phyloP scores from a whole-genome alignment of 2,888 invertebrate species.

The Miltochrista miniata region DNA sequence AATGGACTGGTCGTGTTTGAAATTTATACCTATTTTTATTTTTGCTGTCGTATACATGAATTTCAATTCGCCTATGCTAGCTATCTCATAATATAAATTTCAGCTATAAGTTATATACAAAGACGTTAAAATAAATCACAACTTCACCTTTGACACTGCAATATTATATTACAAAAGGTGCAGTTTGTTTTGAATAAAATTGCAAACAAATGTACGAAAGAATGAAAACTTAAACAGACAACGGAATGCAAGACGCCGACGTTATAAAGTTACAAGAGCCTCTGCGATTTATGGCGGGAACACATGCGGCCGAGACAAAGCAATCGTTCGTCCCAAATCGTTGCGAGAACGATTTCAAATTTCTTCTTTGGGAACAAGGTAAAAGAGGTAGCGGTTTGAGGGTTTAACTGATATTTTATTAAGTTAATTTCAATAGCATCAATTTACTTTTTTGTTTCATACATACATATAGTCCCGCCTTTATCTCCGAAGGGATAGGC shows the following conservation, averaged over 20 bases:
- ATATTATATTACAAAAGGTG: neutral
- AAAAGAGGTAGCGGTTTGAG: slow-evolving; percentile 13
- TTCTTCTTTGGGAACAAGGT: slow-evolving; percentile 29
- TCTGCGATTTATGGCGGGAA: slow-evolving; percentile 40
- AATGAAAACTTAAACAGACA: slow-evolving; percentile 18
- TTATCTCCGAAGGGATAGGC: no score
- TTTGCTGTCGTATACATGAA: no score
- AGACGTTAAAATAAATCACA: neutral
- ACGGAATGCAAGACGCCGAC: slow-evolving; percentile 27
- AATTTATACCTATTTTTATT: no score
- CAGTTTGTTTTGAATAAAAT: slow-evolving; percentile 5
- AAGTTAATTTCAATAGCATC: no score
- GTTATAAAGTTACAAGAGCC: slow-evolving; percentile 31
- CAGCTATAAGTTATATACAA: neutral
- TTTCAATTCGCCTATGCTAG: no score
- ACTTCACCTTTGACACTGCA: neutral
- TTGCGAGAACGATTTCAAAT: slow-evolving; percentile 47
- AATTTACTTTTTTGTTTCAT: no score
- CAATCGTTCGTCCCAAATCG: slow-evolving; percentile 38
- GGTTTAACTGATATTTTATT: no score
- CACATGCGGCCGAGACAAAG: slow-evolving; percentile 46
- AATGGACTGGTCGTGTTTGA: no score
- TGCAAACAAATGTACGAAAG: slow-evolving; percentile 13
- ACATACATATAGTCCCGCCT: no score
- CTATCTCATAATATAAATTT: no score